phyloP scores from a whole-genome alignment of 2,888 invertebrate genomes.

The Amblyjoppa fuscipennis region DNA sequence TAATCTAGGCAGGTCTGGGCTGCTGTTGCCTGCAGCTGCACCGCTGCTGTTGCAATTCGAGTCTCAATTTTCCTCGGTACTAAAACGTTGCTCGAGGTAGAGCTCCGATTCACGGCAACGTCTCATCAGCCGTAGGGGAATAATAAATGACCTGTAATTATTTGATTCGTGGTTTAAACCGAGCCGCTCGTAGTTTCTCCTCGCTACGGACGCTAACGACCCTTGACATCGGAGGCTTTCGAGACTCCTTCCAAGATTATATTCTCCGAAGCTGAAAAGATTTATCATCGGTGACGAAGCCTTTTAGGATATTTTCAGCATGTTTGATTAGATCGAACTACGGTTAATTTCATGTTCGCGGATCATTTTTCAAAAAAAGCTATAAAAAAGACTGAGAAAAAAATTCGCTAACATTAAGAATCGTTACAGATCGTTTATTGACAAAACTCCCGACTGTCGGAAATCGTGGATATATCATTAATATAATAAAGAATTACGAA shows the following conservation, averaged over 20 bases:
- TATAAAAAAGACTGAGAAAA: neutral
- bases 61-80: constrained; percentile 40
- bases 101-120: constrained; percentile 2
- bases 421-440: constrained; percentile 44
- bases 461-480: constrained; percentile 32
- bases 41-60: constrained; percentile 21
- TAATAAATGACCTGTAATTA: constrained; percentile 50
- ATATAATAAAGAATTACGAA: constrained; percentile 32
- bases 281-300: constrained; percentile 1
- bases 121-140: constrained; percentile 31
- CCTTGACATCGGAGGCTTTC: neutral
- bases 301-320: neutral
- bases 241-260: constrained; percentile 5
- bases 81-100: constrained; percentile 14
- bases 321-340: neutral
- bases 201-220: constrained; percentile 36
- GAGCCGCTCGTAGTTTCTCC: constrained; percentile 33
- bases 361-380: neutral
- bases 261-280: constrained; percentile 1
- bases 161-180: constrained; percentile 46
- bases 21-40: constrained; percentile 6
- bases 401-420: neutral
- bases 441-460: constrained; percentile 53
- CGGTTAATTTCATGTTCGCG: neutral
- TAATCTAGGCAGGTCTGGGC: neutral